Evolutionary conservation across 64 coral and sea anemone genomes (phyloP).

Genomic region (Cladopsammia gracilis): DNA sequence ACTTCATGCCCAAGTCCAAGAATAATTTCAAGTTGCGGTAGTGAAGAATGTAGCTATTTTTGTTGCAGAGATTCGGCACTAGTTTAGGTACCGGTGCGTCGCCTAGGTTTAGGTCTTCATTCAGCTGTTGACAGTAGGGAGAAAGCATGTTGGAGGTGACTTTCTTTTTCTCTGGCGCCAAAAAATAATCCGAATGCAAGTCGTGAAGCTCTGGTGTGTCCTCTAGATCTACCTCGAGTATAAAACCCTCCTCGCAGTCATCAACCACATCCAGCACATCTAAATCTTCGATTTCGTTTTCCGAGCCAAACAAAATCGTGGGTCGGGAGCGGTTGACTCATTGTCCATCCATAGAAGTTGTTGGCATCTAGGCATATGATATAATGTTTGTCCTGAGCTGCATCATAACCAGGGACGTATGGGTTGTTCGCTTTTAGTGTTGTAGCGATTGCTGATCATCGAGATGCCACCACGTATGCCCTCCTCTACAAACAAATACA

Average conservation of each 20-base stretch:
- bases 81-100: too few relatives aligned
- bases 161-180: constrained; percentile 44
- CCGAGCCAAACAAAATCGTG: constrained; percentile 1
- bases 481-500: too few relatives aligned
- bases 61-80: constrained; percentile 32
- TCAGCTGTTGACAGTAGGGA: constrained; percentile 32
- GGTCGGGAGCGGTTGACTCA: neutral
- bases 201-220: too few relatives aligned
- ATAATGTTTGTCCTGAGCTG: too few relatives aligned
- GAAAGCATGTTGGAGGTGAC: constrained; percentile 23
- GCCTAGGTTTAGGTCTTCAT: too few relatives aligned
- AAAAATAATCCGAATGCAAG: constrained; percentile 37
- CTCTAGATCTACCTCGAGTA: too few relatives aligned
- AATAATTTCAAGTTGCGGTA: too few relatives aligned
- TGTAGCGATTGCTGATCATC: neutral
- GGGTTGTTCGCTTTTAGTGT: neutral
- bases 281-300: constrained; percentile 23
- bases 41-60: neutral
- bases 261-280: neutral
- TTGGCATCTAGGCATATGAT: neutral
- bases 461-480: too few relatives aligned
- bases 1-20: too few relatives aligned
- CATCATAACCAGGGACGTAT: neutral
- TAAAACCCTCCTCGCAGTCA: too few relatives aligned
- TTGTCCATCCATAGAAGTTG: constrained; percentile 37